A percentile compares a stretch with the other conserved stretches of the same genome.
Evolutionary conservation across 1,140 invertebrate species (phyloP).

Genomic region (Penaeus chinensis): DNA sequence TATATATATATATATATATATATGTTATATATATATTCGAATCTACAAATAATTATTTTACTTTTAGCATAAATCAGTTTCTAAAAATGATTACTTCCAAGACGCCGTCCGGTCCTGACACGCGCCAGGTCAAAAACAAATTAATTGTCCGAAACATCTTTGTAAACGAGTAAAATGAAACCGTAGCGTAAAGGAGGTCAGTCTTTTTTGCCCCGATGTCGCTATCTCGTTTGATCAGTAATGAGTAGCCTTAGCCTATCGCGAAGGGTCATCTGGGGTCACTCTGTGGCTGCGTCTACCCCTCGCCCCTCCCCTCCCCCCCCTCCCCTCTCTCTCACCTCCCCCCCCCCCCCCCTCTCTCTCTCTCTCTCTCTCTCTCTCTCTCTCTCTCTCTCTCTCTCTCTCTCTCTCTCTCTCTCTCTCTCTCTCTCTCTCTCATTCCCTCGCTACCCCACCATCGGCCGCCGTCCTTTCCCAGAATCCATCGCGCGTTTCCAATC

Average conservation of each 20-base stretch:
- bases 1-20: no score
- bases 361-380: neutral
- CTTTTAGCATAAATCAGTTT: no score
- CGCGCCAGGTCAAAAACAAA: slow-evolving; percentile 2
- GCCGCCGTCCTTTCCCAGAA: no score
- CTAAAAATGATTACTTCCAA: neutral
- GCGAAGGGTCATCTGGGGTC: slow-evolving; percentile 41
- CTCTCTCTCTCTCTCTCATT: neutral
- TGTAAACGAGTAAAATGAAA: slow-evolving; percentile 25
- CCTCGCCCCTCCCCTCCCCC: slow-evolving; percentile 2
- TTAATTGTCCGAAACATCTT: slow-evolving; percentile 28
- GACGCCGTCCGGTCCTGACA: neutral
- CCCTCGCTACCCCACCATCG: neutral
- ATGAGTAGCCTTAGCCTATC: slow-evolving; percentile 54
- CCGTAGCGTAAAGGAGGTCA: slow-evolving; percentile 32
- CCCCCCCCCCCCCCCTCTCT: neutral
- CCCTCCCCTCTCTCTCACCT: neutral
- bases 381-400: no score
- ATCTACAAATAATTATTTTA: no score
- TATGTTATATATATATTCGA: no score
- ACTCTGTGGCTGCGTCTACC: slow-evolving; percentile 32
- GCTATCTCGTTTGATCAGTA: slow-evolving; percentile 52
- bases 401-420: neutral
- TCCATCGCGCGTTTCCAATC: no score
- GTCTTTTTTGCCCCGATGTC: slow-evolving; percentile 25